A percentile compares a stretch with the other conserved stretches of the same genome.
phyloP scores from a whole-genome alignment of 2,113 vertebrate species.

The Glaucomys volans region DNA sequence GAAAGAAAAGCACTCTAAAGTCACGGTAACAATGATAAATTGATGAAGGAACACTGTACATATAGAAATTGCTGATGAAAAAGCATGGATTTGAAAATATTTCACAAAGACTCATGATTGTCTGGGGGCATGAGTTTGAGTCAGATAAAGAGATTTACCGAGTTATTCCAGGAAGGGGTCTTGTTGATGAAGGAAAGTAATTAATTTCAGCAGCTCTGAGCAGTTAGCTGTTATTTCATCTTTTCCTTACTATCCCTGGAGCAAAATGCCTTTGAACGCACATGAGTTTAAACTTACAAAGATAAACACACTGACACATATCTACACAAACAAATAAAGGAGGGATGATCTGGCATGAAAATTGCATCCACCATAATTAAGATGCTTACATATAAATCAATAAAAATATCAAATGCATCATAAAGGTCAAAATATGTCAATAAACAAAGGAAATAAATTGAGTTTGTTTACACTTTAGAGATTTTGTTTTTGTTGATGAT shows the following conservation, averaged over 20 bases:
- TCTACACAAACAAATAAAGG: neutral
- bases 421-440: neutral
- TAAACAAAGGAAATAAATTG: neutral
- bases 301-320: neutral
- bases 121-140: neutral
- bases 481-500: neutral
- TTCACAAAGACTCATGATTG: neutral
- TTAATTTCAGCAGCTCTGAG: constrained; percentile 9
- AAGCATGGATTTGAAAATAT: neutral
- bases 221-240: neutral
- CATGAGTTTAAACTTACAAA: neutral
- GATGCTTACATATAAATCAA: neutral
- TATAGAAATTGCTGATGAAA: neutral
- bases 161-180: neutral
- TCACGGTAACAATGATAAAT: neutral
- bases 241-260: neutral
- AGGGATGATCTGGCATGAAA: neutral
- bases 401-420: neutral
- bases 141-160: neutral
- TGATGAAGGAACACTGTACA: neutral
- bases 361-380: neutral
- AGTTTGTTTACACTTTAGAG: neutral
- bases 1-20: neutral
- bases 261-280: neutral
- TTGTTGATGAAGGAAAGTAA: neutral